Evolutionary conservation across 2,113 vertebrate species (phyloP), one percentile per base, ranked within the genome.

Genomic region (Rhinoderma darwinii): DNA sequence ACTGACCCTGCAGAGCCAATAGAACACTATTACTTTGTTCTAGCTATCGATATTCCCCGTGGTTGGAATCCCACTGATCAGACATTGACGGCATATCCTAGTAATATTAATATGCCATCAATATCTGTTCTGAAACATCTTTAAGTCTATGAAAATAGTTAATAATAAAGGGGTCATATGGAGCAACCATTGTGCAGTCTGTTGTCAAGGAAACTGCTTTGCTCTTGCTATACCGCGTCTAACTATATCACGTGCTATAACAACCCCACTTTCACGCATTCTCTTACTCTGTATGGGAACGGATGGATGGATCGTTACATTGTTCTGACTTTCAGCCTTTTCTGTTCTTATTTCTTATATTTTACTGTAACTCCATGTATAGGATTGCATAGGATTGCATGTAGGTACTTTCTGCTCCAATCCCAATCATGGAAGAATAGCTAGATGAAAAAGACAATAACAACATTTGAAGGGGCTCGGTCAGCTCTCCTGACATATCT

Each of bases 201-300:
- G 68, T 72, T 72, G 68, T 72, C 68, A 72, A 72, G 68, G 68
- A 72, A 72, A 72, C 68, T 11, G 68, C 25, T 72, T 72, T 72
- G 68, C 68, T 72, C 68, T 41, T 72, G 68, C 68, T 72, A 72
- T 41, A 72, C 68, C 41, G 18, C 20, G 68, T 39, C 68, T 72
- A 72, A 72, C 68, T 72, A 72, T 32, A 72, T 72, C 35, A 25
- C 41, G 37, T 72, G 22, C 63, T 68, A 15, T 35, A 68, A 35
- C 63, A 68, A 68, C 68, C 68, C 68, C 68, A 18, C 20, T 10
- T n/a, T 37, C 66, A 70, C 66, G 66, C 66, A 70, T 70, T 70
- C 30, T 70, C 32, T 20, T 66, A 66, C 32, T 70, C 14, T 35
- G 66, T 25, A 72, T 25, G 9, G 37, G 37, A 18, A 41, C 37